phyloP scores from a whole-genome alignment of 2,113 vertebrate genomes.

The Oryzias woworae region DNA sequence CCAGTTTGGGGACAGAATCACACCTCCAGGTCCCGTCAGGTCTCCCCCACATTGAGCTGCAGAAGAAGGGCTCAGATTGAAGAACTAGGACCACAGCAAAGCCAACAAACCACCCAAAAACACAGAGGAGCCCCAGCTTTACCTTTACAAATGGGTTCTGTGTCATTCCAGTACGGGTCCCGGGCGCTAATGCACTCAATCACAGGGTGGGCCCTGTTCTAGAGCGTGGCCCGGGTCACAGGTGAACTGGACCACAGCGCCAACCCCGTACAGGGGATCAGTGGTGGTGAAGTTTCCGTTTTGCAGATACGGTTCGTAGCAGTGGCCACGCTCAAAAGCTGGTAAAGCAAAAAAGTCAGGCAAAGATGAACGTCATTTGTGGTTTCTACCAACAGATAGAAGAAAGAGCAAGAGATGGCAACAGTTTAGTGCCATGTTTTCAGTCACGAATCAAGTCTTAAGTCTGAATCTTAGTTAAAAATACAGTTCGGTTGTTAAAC shows the following conservation, averaged over 20 bases:
- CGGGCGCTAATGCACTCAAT: conserved; percentile 94
- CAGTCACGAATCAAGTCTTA: too few species aligned
- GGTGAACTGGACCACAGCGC: conserved; percentile 88
- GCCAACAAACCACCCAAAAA: neutral
- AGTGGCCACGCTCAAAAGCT: conserved; percentile 98
- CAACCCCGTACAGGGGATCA: conserved; percentile 87
- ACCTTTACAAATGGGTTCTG: conserved; percentile 96
- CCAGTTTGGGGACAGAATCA: conserved; percentile 97
- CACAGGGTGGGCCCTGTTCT: conserved; percentile 90
- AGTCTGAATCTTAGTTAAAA: too few species aligned
- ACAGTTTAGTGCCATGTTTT: too few species aligned
- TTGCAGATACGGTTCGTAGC: conserved; percentile 96
- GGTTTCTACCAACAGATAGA: too few species aligned
- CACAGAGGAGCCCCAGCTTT: conserved; percentile 2
- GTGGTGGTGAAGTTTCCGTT: conserved; percentile 95
- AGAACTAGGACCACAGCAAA: neutral
- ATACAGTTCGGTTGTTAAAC: too few species aligned
- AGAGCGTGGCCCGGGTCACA: conserved; percentile 92
- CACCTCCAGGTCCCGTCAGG: conserved; percentile 83
- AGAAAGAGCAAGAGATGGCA: too few species aligned
- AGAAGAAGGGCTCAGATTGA: neutral
- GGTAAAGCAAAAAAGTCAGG: conserved; percentile 3
- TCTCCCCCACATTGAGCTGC: conserved; percentile 93
- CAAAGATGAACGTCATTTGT: too few species aligned
- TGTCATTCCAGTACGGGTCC: conserved; percentile 98